Evolutionary conservation across 2,888 invertebrate species (phyloP).

Genomic region (Aelia acuminata): DNA sequence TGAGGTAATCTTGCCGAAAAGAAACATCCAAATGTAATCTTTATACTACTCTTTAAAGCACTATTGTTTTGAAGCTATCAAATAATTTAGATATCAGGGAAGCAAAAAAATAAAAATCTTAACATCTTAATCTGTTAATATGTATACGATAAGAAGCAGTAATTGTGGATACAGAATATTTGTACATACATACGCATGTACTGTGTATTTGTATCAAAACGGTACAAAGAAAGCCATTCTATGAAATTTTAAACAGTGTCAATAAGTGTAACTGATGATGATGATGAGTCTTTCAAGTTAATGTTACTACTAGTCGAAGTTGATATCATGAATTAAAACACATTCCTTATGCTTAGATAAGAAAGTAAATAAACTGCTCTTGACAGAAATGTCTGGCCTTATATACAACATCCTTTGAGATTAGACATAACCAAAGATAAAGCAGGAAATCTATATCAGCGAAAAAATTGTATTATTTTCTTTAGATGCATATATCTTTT

Average conservation of each 20-base stretch:
- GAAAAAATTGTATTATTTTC: not conserved
- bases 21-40: not conserved
- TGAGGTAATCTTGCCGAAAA: not conserved
- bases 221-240: no score
- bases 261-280: no score
- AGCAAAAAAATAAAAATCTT: no score
- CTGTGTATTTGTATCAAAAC: no score
- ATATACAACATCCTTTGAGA: not conserved
- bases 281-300: no score
- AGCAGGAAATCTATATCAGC: not conserved
- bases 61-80: not conserved
- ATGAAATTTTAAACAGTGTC: no score
- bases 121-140: no score
- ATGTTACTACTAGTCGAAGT: no score
- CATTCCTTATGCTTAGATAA: not conserved
- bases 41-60: not conserved
- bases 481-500: not conserved
- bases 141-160: no score
- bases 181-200: no score
- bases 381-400: not conserved
- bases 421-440: not conserved
- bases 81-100: no score
- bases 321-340: not conserved
- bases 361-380: not conserved
- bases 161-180: no score